Evolutionary conservation across 2,888 invertebrate genomes (phyloP).

Genomic region (Spisula solida): DNA sequence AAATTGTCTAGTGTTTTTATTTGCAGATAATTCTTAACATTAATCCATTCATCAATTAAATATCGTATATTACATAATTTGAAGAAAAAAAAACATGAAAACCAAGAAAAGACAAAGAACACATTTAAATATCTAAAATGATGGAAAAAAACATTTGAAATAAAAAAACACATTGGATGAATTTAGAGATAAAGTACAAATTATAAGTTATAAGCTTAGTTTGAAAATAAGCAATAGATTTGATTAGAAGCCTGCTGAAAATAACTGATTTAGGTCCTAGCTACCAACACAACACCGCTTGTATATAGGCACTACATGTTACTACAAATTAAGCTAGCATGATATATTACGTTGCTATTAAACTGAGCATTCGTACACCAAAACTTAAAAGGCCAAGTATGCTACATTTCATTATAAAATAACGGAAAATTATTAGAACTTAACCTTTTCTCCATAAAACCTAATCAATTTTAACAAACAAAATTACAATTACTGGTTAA

Average conservation of each 20-base stretch:
- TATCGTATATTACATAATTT: background rate
- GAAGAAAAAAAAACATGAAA: background rate
- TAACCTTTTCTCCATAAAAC: no score
- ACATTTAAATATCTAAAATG: slow-evolving; percentile 3
- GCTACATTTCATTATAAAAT: no score
- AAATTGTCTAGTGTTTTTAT: no score
- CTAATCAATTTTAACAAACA: no score
- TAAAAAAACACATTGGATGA: background rate
- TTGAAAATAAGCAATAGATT: slow-evolving; percentile 1
- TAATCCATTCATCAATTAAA: background rate
- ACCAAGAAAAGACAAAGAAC: background rate
- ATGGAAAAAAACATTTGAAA: background rate
- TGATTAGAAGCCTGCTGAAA: background rate
- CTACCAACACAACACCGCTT: background rate
- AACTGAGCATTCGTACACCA: no score
- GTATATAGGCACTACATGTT: background rate
- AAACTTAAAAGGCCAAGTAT: no score
- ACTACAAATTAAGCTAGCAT: background rate
- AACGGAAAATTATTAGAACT: no score
- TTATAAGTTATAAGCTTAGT: background rate
- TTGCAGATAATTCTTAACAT: no score
- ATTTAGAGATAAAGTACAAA: background rate
- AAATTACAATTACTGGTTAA: no score
- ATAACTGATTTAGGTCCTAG: background rate
- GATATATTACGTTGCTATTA: no score